Conservation (phyloP, 2,113 vertebrate genomes). For the Semicossyphus pulcher region DNA sequence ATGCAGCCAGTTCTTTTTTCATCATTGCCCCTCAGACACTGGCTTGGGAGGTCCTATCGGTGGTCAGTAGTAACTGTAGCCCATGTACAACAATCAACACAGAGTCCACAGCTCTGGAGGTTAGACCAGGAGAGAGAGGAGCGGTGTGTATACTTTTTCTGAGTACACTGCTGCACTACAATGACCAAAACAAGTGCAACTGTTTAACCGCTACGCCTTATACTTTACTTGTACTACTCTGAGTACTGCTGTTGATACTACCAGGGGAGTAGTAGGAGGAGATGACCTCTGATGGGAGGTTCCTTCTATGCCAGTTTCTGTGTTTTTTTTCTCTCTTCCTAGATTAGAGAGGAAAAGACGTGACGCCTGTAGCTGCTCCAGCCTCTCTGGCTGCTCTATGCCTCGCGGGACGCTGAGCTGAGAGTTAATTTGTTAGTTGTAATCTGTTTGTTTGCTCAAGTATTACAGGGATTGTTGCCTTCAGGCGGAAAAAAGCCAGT, state of each 20-base stretch:
- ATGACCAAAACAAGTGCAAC: no score
- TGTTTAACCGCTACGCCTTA: neutral
- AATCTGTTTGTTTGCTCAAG: slow-evolving; percentile 4
- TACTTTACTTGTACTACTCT: neutral
- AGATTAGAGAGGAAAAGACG: slow-evolving; percentile 50
- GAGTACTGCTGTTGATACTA: neutral
- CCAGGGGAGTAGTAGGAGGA: slow-evolving; percentile 36
- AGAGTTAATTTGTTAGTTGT: slow-evolving; percentile 10
- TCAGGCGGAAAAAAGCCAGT: neutral
- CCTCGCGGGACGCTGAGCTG: slow-evolving; percentile 4
- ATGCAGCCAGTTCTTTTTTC: no score
- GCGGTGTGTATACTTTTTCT: no score
- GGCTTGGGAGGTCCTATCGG: no score
- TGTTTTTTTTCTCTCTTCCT: slow-evolving; percentile 39
- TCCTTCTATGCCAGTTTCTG: slow-evolving; percentile 57
- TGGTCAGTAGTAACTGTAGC: no score
- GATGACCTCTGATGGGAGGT: slow-evolving; percentile 68
- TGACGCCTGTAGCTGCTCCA: slow-evolving; percentile 18
- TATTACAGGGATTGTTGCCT: neutral
- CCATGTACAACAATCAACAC: no score
- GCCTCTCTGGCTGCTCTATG: slow-evolving; percentile 10
- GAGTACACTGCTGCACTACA: no score
- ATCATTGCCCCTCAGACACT: no score
- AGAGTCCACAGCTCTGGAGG: no score
- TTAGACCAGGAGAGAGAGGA: no score